Evolutionary conservation across 1,140 invertebrate genomes (phyloP).

Genomic region (Dendrolimus punctatus): DNA sequence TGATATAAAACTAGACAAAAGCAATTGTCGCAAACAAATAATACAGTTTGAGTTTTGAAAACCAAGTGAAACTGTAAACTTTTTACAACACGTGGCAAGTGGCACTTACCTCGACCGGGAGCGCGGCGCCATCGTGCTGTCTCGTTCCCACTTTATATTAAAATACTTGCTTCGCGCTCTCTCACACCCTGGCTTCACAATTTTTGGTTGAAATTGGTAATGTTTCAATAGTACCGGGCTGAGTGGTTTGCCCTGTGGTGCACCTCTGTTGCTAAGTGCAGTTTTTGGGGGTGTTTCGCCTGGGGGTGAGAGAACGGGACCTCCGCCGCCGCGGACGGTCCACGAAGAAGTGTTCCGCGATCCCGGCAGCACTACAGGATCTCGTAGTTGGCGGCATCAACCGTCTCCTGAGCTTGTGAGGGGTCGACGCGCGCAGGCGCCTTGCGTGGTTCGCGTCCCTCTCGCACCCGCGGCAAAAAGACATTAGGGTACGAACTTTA

Average conservation of each 20-base stretch:
- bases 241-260: constrained; percentile 17
- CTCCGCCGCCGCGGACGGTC: constrained; percentile 60
- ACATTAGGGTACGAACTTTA: constrained; percentile 35
- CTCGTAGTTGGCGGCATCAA: constrained; percentile 50
- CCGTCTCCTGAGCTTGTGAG: constrained; percentile 51
- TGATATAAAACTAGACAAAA: too few relatives aligned
- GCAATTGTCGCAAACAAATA: too few relatives aligned
- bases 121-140: constrained; percentile 48
- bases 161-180: constrained; percentile 56
- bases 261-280: constrained; percentile 14
- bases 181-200: constrained; percentile 48
- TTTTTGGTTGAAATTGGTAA: constrained; percentile 9
- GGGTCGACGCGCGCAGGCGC: constrained; percentile 59
- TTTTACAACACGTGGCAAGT: constrained; percentile 57
- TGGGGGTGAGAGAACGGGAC: constrained; percentile 62
- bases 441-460: constrained; percentile 25
- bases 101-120: constrained; percentile 57
- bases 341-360: constrained; percentile 55
- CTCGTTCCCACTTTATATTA: constrained; percentile 65
- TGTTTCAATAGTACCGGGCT: constrained; percentile 9
- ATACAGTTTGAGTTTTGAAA: constrained; percentile 9
- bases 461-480: constrained; percentile 30
- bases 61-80: constrained; percentile 35
- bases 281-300: constrained; percentile 12
- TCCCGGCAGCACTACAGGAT: constrained; percentile 53